Evolutionary conservation across 2,113 vertebrate species (phyloP), one percentile per base, ranked within the genome.

Genomic region (Apodemus speciosus): DNA sequence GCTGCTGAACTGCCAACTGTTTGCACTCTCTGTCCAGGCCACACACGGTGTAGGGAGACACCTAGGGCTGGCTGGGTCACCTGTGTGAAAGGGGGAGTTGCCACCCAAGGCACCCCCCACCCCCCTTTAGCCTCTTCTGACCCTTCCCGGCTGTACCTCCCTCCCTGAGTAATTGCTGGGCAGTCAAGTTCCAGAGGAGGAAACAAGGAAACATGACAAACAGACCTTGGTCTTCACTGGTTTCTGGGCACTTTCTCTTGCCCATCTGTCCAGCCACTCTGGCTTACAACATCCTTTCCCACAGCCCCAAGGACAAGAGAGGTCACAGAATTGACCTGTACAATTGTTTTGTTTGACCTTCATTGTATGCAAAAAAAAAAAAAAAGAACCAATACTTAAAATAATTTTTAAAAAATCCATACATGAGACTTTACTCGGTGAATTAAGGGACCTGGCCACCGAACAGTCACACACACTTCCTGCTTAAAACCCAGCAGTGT

Each of bases 341-440:
- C 13, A 69, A 53, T 58, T 49, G 14, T 79, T 91, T 69, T 85
- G 14, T 76, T 90, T 75, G 43, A 8, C 32, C 89, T 90, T 68
- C 14, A 5, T 35, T 60, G 9, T n/a, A 64, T 66, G 75, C 69
- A 27, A 40, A 46, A 80, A 35, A 77, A 32, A n/a, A 56, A 53
- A 53, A 88, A 88, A 66, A 11, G 51, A 89, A 38, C 43, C 80
- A 62, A 88, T 49, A 84, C 84, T 79, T 84, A 83, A 89, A 91
- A 87, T 51, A 53, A 11, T 69, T n/a, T 72, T 40, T 75, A 23
- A 23, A 75, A 76, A 89, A 75, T 27, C n/a, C 49, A 69, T 13
- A 58, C 80, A 64, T 56, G 46, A 62, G 64, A n/a, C 81, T 95
- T 92, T 69, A 49, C 27, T 87, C 15, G 5, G 18, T 79, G 60